phyloP scores from a whole-genome alignment of 53 echinoderm and acorn worm species.

The Astropecten irregularis region DNA sequence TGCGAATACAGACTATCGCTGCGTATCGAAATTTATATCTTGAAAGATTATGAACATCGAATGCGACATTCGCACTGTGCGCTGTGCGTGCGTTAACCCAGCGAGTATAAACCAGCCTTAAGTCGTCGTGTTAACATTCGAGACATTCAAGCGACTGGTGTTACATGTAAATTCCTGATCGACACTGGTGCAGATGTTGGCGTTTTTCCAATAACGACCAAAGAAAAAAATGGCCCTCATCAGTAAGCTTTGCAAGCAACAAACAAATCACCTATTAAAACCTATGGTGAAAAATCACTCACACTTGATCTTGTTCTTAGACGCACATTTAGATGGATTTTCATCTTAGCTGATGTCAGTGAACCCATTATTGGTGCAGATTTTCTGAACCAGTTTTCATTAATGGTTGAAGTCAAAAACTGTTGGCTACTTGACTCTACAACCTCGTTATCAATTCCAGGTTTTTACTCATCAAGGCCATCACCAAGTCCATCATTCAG shows the following conservation, averaged over 20 bases:
- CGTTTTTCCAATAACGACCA: not conserved
- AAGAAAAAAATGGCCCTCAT: not conserved
- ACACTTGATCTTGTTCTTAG: constrained; percentile 42
- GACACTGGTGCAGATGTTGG: constrained; percentile 43
- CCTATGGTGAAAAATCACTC: constrained; percentile 25
- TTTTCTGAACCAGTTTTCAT: constrained; percentile 38
- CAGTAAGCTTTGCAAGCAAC: constrained; percentile 2
- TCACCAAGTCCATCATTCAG: too few relatives aligned
- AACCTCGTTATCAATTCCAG: too few relatives aligned
- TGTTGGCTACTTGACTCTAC: constrained; percentile 30
- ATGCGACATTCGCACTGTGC: too few relatives aligned
- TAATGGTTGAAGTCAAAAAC: not conserved
- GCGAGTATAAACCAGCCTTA: too few relatives aligned
- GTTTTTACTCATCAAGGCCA: too few relatives aligned
- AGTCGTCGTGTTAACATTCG: constrained; percentile 15
- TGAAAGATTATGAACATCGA: too few relatives aligned
- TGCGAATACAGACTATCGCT: too few relatives aligned
- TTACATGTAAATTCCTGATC: constrained; percentile 23
- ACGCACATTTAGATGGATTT: constrained; percentile 33
- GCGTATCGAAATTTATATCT: too few relatives aligned
- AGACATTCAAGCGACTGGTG: constrained; percentile 5
- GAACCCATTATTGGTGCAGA: constrained; percentile 51
- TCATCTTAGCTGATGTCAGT: constrained; percentile 19
- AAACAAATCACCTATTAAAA: constrained; percentile 6
- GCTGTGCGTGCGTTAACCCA: too few relatives aligned